Base-by-base conservation (phyloP, 2,797 vertebrate genomes). In the Neostethus bicornis region DNA sequence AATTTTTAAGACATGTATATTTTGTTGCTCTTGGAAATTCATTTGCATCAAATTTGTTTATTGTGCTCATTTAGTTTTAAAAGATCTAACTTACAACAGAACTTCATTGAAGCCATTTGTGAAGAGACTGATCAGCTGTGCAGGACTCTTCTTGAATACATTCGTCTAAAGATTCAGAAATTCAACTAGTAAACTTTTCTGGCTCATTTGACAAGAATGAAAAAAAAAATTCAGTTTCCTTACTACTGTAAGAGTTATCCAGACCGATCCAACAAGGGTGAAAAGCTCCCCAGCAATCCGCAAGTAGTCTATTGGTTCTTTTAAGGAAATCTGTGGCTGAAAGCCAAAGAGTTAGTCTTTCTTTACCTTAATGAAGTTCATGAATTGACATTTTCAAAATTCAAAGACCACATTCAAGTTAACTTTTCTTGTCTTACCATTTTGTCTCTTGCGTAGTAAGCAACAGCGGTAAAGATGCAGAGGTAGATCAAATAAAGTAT, bases 161-260 rank as follows among this genome's bases (percentile, higher is more conserved):
- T 80, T 66, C 4, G 94, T 83, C 95, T 96, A 63, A 47, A 26
- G 45, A 75, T 52, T 39, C 4, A 29, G 13, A 51, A 5, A 49
- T 16, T 9, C 58, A 7, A 46, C 2, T 13, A 6, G 4, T 1
- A 1, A n/a, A 16, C 16, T 45, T 57, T 9, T 6, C 7, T 19
- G 16, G 39, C 13, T 9, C 8, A 38, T 19, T 24, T 2, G 7
- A 42, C 5, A 23, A 20, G 4, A n/a, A n/a, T n/a, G n/a, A n/a
- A n/a, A n/a, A n/a, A n/a, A n/a, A n/a, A n/a, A n/a, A 20, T 7
- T 34, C 28, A 13, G 51, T 89, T 87, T 90, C n/a, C 79, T 80
- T 43, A 96, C 94, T 90, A 87, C 91, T 92, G 90, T 92, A 56
- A 89, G 80, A 72, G 98, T 90, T 61, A 97, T 95, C 82, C 95